These are phyloP conservation scores for Temnothorax nylanderi DNA, from an alignment of 1,140 invertebrate genomes.

Conservation along the genomic window DNA sequence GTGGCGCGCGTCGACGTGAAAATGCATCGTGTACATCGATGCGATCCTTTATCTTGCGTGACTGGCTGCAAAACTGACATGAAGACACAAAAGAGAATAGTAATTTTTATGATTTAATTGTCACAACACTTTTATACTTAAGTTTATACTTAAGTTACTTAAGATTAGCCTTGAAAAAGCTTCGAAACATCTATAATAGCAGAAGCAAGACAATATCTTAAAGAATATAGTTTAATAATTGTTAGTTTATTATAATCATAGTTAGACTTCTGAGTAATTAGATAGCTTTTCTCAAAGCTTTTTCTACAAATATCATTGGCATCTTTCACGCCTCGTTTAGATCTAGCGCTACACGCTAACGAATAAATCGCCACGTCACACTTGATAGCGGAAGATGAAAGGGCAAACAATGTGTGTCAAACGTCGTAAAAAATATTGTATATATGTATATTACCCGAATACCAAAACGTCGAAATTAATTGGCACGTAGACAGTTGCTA, in stretches of 20 bases:
- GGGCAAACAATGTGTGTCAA: neutral
- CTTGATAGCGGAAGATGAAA: conserved; percentile 9
- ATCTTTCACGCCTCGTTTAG: neutral
- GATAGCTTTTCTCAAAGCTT: neutral
- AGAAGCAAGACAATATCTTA: neutral
- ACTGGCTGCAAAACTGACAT: neutral
- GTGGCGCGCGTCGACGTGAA: conserved; percentile 45
- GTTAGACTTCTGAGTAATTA: neutral
- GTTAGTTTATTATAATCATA: neutral
- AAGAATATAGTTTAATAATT: neutral
- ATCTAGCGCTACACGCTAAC: neutral
- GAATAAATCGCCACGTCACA: conserved; percentile 53
- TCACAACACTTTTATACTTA: neutral
- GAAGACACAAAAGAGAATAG: neutral
- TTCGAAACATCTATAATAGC: neutral
- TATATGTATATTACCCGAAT: neutral
- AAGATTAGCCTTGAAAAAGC: neutral
- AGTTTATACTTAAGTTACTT: neutral
- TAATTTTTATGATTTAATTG: neutral
- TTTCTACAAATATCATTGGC: neutral
- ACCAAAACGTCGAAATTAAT: conserved; percentile 13
- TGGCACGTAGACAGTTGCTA: neutral
- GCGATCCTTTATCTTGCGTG: neutral
- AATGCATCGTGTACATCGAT: conserved; percentile 44
- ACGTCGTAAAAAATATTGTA: neutral